phyloP scores from a whole-genome alignment of 2,113 vertebrate genomes.

The Chaetorhynchus papuensis region DNA sequence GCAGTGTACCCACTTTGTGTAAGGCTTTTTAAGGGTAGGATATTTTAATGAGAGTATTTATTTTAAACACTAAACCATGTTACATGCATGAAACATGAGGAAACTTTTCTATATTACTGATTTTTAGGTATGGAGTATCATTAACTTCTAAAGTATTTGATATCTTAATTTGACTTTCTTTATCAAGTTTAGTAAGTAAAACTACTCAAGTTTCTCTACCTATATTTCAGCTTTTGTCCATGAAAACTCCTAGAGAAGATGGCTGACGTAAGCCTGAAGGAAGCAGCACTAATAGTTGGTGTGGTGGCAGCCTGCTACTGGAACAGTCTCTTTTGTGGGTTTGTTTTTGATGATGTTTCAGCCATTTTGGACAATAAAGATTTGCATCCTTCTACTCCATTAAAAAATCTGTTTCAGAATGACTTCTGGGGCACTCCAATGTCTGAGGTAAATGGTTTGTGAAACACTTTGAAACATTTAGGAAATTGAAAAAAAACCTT shows the following conservation, averaged over 20 bases:
- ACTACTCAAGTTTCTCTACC: not conserved
- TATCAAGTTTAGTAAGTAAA: not conserved
- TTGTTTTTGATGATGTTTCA: constrained; percentile 97
- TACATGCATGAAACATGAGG: not conserved
- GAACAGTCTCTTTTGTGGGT: constrained; percentile 95
- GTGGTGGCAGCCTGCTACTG: constrained; percentile 92
- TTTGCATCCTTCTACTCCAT: constrained; percentile 88
- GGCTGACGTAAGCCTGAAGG: constrained; percentile 87
- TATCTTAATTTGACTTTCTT: not conserved
- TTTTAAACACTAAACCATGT: not conserved
- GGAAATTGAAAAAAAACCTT: not conserved
- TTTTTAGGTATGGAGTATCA: not conserved
- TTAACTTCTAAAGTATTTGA: not conserved
- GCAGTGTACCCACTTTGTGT: not conserved
- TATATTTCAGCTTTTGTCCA: constrained; percentile 54
- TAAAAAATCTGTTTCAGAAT: constrained; percentile 92
- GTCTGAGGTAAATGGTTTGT: constrained; percentile 82
- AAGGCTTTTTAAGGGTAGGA: not conserved
- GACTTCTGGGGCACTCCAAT: constrained; percentile 99
- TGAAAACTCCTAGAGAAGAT: constrained; percentile 78
- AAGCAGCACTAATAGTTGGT: constrained; percentile 83
- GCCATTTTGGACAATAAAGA: constrained; percentile 99
- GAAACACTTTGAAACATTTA: not conserved
- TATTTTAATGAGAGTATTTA: not conserved
- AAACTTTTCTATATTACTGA: not conserved